phyloP scores from a whole-genome alignment of 2,888 invertebrate genomes.

The Lissocephala sabroskyi region DNA sequence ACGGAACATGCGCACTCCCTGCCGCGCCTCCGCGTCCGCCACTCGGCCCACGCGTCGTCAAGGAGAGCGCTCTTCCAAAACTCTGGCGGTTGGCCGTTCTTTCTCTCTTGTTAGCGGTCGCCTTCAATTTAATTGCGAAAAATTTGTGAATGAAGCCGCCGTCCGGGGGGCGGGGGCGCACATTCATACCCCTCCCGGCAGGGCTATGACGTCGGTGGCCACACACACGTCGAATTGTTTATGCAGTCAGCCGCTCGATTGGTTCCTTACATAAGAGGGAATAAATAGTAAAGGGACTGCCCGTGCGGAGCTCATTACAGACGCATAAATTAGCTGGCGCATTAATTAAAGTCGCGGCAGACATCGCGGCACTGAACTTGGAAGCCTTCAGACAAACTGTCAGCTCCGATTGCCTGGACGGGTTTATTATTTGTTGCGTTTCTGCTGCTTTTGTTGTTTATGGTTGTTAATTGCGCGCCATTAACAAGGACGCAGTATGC shows the following conservation, averaged over 20 bases:
- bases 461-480: conserved; percentile 39
- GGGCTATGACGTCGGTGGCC: conserved; percentile 15
- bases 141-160: conserved; percentile 41
- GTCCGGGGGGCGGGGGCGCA: background rate
- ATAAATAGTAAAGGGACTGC: background rate
- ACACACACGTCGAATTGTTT: conserved; percentile 17
- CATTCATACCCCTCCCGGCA: background rate
- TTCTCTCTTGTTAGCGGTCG: conserved; percentile 8
- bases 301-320: background rate
- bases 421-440: background rate
- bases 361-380: background rate
- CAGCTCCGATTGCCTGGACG: background rate
- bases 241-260: too few species aligned
- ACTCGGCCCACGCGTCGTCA: background rate
- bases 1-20: conserved; percentile 46
- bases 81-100: too few species aligned
- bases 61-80: conserved; percentile 2
- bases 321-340: background rate
- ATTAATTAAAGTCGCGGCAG: conserved; percentile 15
- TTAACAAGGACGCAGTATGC: conserved; percentile 33
- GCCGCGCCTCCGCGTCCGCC: conserved; percentile 6
- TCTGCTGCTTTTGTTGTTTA: background rate
- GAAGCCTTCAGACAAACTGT: too few species aligned
- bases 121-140: conserved; percentile 24
- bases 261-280: conserved; percentile 20